Evolutionary conservation across 1,140 invertebrate genomes (phyloP), one percentile per base, ranked within the genome.

Genomic region (Sarcophaga bullata): DNA sequence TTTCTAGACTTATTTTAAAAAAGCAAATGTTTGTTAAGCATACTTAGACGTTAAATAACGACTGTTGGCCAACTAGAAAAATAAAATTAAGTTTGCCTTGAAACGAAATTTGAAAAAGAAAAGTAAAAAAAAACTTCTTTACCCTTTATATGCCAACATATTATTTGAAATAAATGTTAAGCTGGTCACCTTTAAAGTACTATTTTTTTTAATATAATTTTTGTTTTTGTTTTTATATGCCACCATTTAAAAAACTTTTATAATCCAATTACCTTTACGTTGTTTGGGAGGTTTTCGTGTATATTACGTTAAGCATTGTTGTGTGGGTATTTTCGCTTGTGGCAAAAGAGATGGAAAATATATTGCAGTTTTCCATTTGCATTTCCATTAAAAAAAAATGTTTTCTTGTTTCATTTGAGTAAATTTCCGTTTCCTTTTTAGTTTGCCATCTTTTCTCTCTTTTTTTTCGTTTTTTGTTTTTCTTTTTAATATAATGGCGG

Each of bases 231-330:
- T 68, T 68, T 68, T 68, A 6, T 68, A 2, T 37, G 19, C 19
- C 17, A 17, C 15, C 62, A 68, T 68, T 68, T 68, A 68, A 68
- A 58, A 68, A 68, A 68, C 62, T 68, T 68, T 68, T 68, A 68
- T 68, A 68, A 68, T 68, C 62, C 62, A 68, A 68, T 68, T 68
- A 68, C 62, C 62, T 68, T 68, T 68, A 68, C 62, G 62, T 68
- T 68, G 62, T 52, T 68, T 37, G 25, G 25, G 25, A 37, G 25
- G 25, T 37, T 37, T 37, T 37, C 25, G 25, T 37, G 25, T 37
- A 37, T 37, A 37, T 37, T 37, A 37, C 4, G 25, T 1, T 4
- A 37, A 37, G 25, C 25, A 37, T 37, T 37, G 25, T 37, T 37
- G 25, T 37, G 25, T 37, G 25, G 25, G 25, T 37, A 37, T 37